Conservation (phyloP, 1,140 invertebrate species). For the Trachymyrmex septentrionalis region DNA sequence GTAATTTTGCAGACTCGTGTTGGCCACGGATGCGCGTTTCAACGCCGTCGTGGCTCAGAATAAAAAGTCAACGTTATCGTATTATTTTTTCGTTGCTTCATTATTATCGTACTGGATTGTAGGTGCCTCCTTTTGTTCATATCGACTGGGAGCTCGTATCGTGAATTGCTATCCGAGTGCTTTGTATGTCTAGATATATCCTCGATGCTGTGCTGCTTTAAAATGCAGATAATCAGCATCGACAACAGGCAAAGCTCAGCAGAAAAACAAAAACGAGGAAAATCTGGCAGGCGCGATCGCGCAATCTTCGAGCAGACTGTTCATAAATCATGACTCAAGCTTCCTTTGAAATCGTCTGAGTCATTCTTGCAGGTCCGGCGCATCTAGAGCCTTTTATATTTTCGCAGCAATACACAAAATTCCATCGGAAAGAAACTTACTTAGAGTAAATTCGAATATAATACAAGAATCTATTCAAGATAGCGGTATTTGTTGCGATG, state of each 20-base stretch:
- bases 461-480: not conserved
- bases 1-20: constrained; percentile 38
- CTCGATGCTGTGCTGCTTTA: not conserved
- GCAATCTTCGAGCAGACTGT: constrained; percentile 34
- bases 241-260: not conserved
- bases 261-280: constrained; percentile 10
- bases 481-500: not conserved
- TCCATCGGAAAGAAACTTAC: not conserved
- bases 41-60: constrained; percentile 28
- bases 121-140: constrained; percentile 28
- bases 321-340: constrained; percentile 55
- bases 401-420: not conserved
- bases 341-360: constrained; percentile 40
- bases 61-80: constrained; percentile 55
- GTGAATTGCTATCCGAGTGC: not conserved
- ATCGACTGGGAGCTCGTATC: constrained; percentile 24
- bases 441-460: not conserved
- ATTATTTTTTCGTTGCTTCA: constrained; percentile 40
- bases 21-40: constrained; percentile 16
- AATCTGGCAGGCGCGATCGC: constrained; percentile 20
- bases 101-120: constrained; percentile 49
- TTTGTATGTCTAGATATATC: constrained; percentile 22
- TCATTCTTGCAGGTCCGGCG: constrained; percentile 36
- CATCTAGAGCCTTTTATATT: not conserved
- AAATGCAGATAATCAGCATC: constrained; percentile 40